Percentiles rank a stretch among this genome's conserved stretches.
Evolutionary conservation across 1,140 invertebrate species (phyloP).

Genomic region (Sycobia sp.): DNA sequence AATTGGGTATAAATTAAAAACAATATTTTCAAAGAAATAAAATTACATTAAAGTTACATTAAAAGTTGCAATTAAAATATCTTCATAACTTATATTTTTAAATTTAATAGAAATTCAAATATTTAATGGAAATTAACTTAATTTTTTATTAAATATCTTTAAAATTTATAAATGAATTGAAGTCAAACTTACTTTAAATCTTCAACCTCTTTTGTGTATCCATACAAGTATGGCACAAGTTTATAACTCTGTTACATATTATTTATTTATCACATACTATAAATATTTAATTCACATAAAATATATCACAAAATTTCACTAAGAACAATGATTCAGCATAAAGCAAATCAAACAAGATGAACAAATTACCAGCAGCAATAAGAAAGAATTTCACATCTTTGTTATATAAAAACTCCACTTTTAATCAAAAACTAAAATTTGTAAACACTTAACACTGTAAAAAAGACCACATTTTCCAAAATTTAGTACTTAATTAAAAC

Average conservation of each 20-base stretch:
- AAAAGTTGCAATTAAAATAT: no score
- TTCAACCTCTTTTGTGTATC: slow-evolving; percentile 1
- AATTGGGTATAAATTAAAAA: no score
- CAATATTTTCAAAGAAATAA: no score
- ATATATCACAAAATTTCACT: slow-evolving; percentile 12
- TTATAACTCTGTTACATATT: neutral
- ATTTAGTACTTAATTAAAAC: slow-evolving; percentile 1
- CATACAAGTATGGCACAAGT: slow-evolving; percentile 11
- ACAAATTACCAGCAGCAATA: slow-evolving; percentile 4
- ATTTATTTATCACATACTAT: neutral
- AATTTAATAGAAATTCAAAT: no score
- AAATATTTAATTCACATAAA: slow-evolving; percentile 6
- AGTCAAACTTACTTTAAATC: neutral
- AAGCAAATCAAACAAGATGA: neutral
- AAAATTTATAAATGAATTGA: slow-evolving; percentile 9
- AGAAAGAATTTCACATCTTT: slow-evolving; percentile 11
- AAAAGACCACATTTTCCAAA: neutral
- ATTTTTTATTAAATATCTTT: slow-evolving; percentile 3
- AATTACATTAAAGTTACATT: no score
- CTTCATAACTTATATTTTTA: no score
- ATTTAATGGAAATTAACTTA: no score
- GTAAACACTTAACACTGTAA: neutral
- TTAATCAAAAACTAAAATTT: neutral
- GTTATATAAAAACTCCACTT: slow-evolving; percentile 24
- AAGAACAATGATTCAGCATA: neutral